These are phyloP conservation scores for Eudemis profundana DNA, from an alignment of 2,888 invertebrate species.

Conservation along the genomic window DNA sequence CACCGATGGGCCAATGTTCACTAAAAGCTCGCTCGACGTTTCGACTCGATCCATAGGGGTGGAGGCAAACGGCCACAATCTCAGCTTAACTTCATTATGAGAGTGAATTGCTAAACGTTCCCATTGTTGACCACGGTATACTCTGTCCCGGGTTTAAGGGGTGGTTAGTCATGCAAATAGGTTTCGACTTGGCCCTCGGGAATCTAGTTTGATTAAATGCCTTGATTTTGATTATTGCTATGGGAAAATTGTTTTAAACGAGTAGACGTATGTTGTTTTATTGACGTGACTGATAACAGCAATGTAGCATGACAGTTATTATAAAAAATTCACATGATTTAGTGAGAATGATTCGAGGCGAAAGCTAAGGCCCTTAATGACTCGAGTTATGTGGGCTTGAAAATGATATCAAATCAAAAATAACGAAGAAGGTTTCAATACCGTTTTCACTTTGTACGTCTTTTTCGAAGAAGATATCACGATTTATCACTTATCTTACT, in stretches of 20 bases:
- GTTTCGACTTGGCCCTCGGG: conserved; percentile 61
- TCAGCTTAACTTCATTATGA: conserved; percentile 81
- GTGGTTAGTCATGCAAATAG: conserved; percentile 79
- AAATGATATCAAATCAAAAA: too few relatives aligned
- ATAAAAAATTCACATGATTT: too few relatives aligned
- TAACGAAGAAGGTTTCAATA: too few relatives aligned
- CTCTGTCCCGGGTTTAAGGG: conserved; percentile 62
- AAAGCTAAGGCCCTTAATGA: too few relatives aligned
- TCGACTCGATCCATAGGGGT: conserved; percentile 64
- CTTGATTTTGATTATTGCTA: conserved; percentile 30
- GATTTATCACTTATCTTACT: too few relatives aligned
- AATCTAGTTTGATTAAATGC: conserved; percentile 41
- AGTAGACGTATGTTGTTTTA: too few relatives aligned
- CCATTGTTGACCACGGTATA: conserved; percentile 73
- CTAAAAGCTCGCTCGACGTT: conserved; percentile 58
- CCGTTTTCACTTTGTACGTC: too few relatives aligned
- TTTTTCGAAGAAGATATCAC: too few relatives aligned
- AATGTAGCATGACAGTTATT: too few relatives aligned
- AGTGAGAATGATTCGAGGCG: too few relatives aligned
- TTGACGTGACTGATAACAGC: too few relatives aligned
- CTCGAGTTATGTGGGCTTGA: too few relatives aligned
- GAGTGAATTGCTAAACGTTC: conserved; percentile 80
- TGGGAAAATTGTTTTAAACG: conserved; percentile 20
- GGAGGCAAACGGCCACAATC: conserved; percentile 68
- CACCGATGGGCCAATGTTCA: conserved; percentile 46